Base-by-base conservation (phyloP, 1,140 invertebrate genomes). In the Probaryconus sp. region DNA sequence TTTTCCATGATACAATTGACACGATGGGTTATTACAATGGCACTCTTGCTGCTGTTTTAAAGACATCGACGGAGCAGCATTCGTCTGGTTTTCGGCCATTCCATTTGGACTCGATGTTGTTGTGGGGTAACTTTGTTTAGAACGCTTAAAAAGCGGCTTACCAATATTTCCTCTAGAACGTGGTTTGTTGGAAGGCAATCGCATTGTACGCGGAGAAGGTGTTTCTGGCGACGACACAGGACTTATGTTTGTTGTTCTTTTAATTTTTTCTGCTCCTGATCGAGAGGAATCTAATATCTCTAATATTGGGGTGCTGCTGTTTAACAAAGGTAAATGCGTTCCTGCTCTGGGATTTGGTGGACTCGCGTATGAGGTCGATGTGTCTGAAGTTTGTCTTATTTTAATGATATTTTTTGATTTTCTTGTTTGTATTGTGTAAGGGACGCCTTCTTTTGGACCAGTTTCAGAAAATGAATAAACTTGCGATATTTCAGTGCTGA, bases 161-260 rank as follows among this genome's bases (percentile, higher is more conserved):
- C 35, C 50, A 14, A 80, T 58, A 21, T 40, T 77, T n/a, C n/a
- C n/a, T 2, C 50, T 47, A 5, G 48, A 24, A 14, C 75, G 69
- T 6, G 80, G 80, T 10, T 82, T 78, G 17, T 88, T 88, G 0
- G 86, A 86, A 0, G 84, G 79, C 14, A 87, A 40, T 13, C 38
- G 83, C 74, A 87, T 85, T 1, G 81, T 84, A 17, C 82, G 63
- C 0, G 84, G 84, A 0, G 86, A 86, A 2, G 86, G 87, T 3
- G 83, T 88, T 72, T 84, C 85, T 1, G 87, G 87, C 1, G 87
- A 84, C 0, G 86, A 87, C 0, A 87, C 86, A 0, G 85, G 84
- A 69, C 82, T 86, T 0, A 86, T 42, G 5, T 79, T 40, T 7
- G 40, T 2, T 5, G 38, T 68, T 5, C 50, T 33, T n/a, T 33